Evolutionary conservation across 2,888 invertebrate species (phyloP).

Genomic region (Plebejus argus): DNA sequence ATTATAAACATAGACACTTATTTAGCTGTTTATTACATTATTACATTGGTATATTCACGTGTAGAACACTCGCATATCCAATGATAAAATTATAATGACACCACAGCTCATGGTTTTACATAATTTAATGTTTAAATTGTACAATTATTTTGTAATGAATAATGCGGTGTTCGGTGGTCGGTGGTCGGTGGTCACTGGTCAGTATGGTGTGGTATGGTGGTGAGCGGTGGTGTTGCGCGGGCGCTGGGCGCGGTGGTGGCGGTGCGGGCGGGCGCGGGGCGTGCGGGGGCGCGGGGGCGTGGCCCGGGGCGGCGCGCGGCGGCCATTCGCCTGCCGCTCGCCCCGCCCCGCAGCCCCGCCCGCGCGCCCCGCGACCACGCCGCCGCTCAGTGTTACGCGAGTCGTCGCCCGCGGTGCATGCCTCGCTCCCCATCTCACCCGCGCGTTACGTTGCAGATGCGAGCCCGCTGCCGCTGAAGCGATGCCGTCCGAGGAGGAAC

Average conservation of each 20-base stretch:
- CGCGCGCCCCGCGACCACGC: conserved; percentile 52
- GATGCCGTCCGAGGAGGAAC: conserved; percentile 78
- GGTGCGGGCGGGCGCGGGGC: conserved; percentile 46
- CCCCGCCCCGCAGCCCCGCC: conserved; percentile 54
- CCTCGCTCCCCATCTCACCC: conserved; percentile 52
- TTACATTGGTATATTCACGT: background rate
- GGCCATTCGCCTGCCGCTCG: conserved; percentile 52
- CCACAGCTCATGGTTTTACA: background rate
- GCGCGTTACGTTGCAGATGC: conserved; percentile 71
- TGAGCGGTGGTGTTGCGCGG: conserved; percentile 40
- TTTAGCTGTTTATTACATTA: no score
- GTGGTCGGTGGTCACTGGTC: conserved; percentile 37
- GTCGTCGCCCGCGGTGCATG: conserved; percentile 61
- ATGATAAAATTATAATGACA: background rate
- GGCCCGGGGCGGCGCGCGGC: conserved; percentile 54
- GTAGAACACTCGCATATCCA: background rate
- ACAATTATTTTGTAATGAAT: background rate
- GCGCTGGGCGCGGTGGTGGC: conserved; percentile 38
- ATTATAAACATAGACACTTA: background rate
- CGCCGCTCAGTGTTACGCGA: conserved; percentile 67
- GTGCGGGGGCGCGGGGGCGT: conserved; percentile 54
- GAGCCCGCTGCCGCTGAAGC: conserved; percentile 59
- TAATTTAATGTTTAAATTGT: background rate
- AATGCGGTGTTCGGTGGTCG: conserved; percentile 31
- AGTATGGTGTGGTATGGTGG: conserved; percentile 43